Percentiles rank a stretch among this genome's conserved stretches.
These are phyloP conservation scores for Buathra laborator DNA, from an alignment of 2,888 invertebrate genomes.

Conservation along the genomic window DNA sequence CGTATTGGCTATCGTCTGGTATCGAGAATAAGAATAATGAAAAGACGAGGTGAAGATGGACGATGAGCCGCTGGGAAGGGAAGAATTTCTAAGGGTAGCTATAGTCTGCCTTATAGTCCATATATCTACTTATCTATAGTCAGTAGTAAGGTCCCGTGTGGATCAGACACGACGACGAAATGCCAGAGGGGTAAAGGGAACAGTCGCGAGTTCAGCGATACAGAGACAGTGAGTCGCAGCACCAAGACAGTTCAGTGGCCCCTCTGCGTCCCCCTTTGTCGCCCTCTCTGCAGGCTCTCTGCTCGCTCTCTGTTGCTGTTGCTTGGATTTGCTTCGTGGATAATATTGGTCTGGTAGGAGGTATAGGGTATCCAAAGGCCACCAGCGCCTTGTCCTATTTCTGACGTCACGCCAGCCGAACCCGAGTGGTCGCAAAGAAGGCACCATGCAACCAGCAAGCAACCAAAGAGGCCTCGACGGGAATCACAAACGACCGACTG, in stretches of 20 bases:
- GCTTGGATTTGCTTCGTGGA: constrained; percentile 37
- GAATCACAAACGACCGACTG: constrained; percentile 19
- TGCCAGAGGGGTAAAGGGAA: constrained; percentile 32
- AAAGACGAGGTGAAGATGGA: constrained; percentile 16
- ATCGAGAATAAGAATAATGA: constrained; percentile 2
- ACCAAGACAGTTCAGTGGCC: constrained; percentile 81
- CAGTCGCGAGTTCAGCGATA: constrained; percentile 55
- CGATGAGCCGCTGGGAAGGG: constrained; percentile 6
- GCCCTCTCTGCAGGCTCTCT: constrained; percentile 46
- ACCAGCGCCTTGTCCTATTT: constrained; percentile 83
- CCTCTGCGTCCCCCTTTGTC: constrained; percentile 67
- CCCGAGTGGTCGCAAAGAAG: constrained; percentile 50
- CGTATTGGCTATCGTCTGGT: neutral
- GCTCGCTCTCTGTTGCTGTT: constrained; percentile 44
- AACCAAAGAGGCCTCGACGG: constrained; percentile 29
- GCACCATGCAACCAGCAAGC: constrained; percentile 53
- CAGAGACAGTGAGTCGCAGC: constrained; percentile 47
- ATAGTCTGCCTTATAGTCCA: constrained; percentile 18
- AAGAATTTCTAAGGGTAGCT: constrained; percentile 33
- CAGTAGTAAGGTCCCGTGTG: constrained; percentile 62
- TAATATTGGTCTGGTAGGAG: constrained; percentile 25
- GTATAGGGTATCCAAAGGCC: constrained; percentile 77
- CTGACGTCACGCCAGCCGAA: constrained; percentile 79
- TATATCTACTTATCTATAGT: neutral
- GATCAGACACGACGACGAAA: constrained; percentile 64